Conservation (phyloP, 1,140 invertebrate species). For the Calephelis virginiensis region DNA sequence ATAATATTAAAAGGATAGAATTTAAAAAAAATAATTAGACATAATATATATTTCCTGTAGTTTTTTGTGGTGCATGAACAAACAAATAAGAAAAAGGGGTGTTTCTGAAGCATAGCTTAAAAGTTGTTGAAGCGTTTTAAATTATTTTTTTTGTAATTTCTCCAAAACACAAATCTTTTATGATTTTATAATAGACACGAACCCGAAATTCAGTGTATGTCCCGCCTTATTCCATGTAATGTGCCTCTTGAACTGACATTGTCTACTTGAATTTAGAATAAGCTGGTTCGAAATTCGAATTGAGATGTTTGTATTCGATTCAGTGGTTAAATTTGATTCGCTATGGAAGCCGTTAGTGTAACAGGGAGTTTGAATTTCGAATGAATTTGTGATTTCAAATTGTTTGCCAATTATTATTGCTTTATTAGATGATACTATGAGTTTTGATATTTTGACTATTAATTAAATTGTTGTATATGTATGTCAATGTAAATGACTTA, state of each 20-base stretch:
- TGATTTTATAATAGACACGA: not conserved
- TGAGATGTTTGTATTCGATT: conserved; percentile 70
- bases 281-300: conserved; percentile 66
- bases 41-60: too few relatives aligned
- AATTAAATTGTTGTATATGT: too few relatives aligned
- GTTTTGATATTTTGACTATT: too few relatives aligned
- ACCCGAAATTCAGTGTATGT: conserved; percentile 38
- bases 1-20: too few relatives aligned
- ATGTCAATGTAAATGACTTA: too few relatives aligned
- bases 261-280: conserved; percentile 71
- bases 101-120: too few relatives aligned
- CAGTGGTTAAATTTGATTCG: conserved; percentile 64
- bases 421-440: too few relatives aligned
- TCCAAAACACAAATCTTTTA: not conserved
- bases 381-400: conserved; percentile 4
- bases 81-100: too few relatives aligned
- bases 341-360: conserved; percentile 34
- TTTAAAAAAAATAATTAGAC: too few relatives aligned
- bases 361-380: conserved; percentile 36
- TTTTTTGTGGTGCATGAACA: too few relatives aligned
- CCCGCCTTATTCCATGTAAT: conserved; percentile 43
- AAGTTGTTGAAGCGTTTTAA: too few relatives aligned
- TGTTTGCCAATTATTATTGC: conserved; percentile 8
- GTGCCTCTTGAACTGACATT: conserved; percentile 54
- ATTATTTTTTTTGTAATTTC: too few relatives aligned